A percentile compares a stretch with the other conserved stretches of the same genome.
Conservation (phyloP, 1,140 invertebrate species). For the Bombus haemorrhoidalis region DNA sequence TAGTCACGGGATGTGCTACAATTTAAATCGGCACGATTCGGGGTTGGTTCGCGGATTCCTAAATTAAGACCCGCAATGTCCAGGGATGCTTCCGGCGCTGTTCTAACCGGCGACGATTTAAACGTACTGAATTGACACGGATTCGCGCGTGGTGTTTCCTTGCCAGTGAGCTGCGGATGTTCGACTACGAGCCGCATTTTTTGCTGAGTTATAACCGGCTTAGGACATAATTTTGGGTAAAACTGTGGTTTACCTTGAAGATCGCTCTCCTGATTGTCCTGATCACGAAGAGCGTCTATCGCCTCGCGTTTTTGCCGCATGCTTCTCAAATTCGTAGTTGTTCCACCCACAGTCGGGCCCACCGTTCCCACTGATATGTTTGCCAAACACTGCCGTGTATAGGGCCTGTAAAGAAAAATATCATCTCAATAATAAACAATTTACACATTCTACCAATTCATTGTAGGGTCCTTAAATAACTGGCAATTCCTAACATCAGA, state of each 20-base stretch:
- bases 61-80: slow-evolving; percentile 65
- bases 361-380: slow-evolving; percentile 75
- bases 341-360: slow-evolving; percentile 72
- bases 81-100: slow-evolving; percentile 55
- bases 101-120: slow-evolving; percentile 65
- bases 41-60: slow-evolving; percentile 58
- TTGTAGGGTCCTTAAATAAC: neutral
- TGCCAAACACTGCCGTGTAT: slow-evolving; percentile 77
- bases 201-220: slow-evolving; percentile 64
- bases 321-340: slow-evolving; percentile 61
- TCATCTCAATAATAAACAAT: neutral
- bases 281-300: slow-evolving; percentile 74
- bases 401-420: slow-evolving; percentile 64
- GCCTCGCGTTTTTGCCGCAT: slow-evolving; percentile 73
- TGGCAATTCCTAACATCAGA: neutral
- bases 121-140: slow-evolving; percentile 76
- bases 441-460: too few species aligned
- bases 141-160: slow-evolving; percentile 51
- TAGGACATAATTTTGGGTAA: slow-evolving; percentile 73
- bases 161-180: slow-evolving; percentile 53
- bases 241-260: slow-evolving; percentile 72
- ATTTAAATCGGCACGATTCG: slow-evolving; percentile 54
- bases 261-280: slow-evolving; percentile 79
- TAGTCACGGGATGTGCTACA: slow-evolving; percentile 54
- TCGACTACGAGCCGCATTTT: slow-evolving; percentile 57